Evolutionary conservation across 2,797 vertebrate species (phyloP), one percentile per base, ranked within the genome.

Genomic region (Oophaga sylvatica): DNA sequence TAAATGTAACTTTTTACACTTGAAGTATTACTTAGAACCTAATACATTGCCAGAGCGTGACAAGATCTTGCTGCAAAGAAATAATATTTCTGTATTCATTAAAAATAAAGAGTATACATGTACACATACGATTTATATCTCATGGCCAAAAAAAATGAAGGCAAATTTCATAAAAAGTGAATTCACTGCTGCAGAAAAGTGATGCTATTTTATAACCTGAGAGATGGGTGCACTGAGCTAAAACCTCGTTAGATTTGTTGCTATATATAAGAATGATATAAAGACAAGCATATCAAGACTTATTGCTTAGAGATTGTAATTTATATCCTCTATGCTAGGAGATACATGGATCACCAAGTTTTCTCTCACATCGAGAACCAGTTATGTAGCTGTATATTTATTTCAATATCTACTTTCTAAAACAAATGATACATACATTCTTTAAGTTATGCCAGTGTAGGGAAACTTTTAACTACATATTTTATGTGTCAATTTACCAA

Each of bases 231-330:
- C 45, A 29, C 45, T 26, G 53, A 67, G 45, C 80, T 78, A 87
- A 73, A 77, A 71, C 65, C 80, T 87, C 62, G 29, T 87, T 82
- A 87, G 48, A 87, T 82, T 87, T 87, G 67, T 87, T 75, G 80
- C 80, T 77, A 82, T 87, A 56, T 82, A 63, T 87, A 83, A 87
- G 86, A 71, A 82, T 82, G 86, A 83, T 68, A 87, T 87, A 87
- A 82, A 82, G 60, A 81, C 62, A 48, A 63, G 63, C 71, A 80
- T 75, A 87, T 87, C 70, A 75, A 87, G 86, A 87, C 70, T 56
- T 82, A 87, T 82, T 82, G 80, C 86, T 83, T 57, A 59, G 57
- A 87, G 77, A 87, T 87, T 71, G 35, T 82, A 87, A 87, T 87
- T 87, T 87, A 87, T 87, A 77, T 77, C 83, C 86, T 77, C 45